These are phyloP conservation scores for Rhaphigaster nebulosa DNA, from an alignment of 2,888 invertebrate genomes.

Conservation along the genomic window DNA sequence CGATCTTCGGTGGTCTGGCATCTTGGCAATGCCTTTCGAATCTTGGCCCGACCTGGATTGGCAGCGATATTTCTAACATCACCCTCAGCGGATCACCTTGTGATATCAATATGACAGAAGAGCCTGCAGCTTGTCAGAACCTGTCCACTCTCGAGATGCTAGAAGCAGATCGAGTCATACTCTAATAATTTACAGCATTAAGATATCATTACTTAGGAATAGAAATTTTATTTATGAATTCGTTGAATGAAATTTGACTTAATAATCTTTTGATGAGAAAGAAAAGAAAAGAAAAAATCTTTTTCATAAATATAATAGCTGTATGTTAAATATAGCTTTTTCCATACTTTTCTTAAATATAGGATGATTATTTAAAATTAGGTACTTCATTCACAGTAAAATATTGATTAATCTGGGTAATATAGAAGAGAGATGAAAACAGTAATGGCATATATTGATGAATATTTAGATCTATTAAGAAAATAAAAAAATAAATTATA, in stretches of 20 bases:
- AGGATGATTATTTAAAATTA: not conserved
- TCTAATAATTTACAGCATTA: not conserved
- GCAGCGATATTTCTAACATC: slow-evolving; percentile 65
- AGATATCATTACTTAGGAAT: not conserved
- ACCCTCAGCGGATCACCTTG: slow-evolving; percentile 71
- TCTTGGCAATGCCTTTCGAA: slow-evolving; percentile 41
- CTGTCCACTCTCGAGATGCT: slow-evolving; percentile 68
- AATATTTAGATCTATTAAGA: no score
- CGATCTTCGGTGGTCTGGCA: not conserved
- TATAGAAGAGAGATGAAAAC: no score
- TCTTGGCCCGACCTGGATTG: slow-evolving; percentile 26
- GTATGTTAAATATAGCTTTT: not conserved
- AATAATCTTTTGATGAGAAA: not conserved
- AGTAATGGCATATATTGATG: no score
- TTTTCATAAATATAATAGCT: no score
- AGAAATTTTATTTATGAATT: slow-evolving; percentile 8
- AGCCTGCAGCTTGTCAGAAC: slow-evolving; percentile 70
- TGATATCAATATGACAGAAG: slow-evolving; percentile 68
- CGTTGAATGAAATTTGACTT: not conserved
- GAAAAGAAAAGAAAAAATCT: not conserved
- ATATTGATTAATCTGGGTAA: not conserved
- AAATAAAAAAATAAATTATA: no score
- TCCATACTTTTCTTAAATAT: not conserved
- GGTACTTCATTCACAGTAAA: not conserved
- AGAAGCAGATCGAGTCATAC: slow-evolving; percentile 58